Conservation (phyloP, 2,888 invertebrate genomes). For the Petrophora chlorosata region DNA sequence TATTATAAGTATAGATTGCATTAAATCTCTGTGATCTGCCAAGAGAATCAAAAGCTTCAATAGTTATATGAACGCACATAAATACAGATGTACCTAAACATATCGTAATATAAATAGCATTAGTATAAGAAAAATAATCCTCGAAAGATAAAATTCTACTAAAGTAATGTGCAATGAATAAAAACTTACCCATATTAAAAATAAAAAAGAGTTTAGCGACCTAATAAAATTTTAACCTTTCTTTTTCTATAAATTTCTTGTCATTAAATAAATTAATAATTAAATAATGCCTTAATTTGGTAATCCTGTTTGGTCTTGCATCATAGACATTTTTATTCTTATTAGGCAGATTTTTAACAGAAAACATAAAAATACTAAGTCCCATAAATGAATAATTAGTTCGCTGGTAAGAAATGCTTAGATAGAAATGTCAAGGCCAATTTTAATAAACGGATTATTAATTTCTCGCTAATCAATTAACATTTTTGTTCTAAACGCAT, state of each 20-base stretch:
- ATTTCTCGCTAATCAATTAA: slow-evolving; percentile 27
- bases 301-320: slow-evolving; percentile 3
- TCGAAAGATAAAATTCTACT: no score
- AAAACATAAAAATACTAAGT: not conserved
- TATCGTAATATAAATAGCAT: no score
- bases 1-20: no score
- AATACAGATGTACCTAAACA: no score
- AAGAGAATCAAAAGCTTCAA: no score
- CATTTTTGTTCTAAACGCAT: slow-evolving; percentile 25
- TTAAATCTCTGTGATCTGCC: no score
- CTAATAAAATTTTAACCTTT: slow-evolving; percentile 1
- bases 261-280: slow-evolving; percentile 6
- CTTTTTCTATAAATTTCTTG: not conserved
- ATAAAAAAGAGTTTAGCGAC: slow-evolving; percentile 6
- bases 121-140: no score
- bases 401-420: slow-evolving; percentile 16
- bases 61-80: no score
- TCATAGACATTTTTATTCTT: no score
- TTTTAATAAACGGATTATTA: slow-evolving; percentile 20
- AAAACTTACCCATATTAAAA: no score
- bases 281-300: not conserved
- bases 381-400: slow-evolving; percentile 5
- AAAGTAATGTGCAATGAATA: no score
- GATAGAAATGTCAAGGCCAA: slow-evolving; percentile 26
- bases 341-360: no score